A percentile compares a stretch with the other conserved stretches of the same genome.
phyloP scores from a whole-genome alignment of 2,797 vertebrate species.

The Sebastes vulpes region DNA sequence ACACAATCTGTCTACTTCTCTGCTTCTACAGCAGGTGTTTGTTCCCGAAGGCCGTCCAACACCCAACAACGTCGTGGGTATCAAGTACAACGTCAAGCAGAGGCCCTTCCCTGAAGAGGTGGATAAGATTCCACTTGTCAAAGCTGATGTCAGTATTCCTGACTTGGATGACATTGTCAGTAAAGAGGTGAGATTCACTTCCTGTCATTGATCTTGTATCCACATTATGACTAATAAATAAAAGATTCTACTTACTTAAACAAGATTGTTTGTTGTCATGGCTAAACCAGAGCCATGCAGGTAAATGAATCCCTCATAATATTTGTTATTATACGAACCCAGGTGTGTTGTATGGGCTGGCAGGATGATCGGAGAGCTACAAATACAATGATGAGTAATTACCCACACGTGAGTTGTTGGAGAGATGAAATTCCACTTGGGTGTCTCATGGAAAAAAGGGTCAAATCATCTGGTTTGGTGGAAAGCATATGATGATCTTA shows the following conservation, averaged over 20 bases:
- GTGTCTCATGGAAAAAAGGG: slow-evolving; percentile 31
- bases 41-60: slow-evolving; percentile 91
- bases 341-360: slow-evolving; percentile 78
- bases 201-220: not conserved
- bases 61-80: slow-evolving; percentile 91
- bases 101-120: slow-evolving; percentile 97
- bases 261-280: not conserved
- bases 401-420: slow-evolving; percentile 70
- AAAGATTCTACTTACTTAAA: not conserved
- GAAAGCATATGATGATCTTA: not conserved
- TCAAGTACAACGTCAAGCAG: slow-evolving; percentile 94
- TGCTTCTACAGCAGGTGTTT: slow-evolving; percentile 88
- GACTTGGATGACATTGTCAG: slow-evolving; percentile 97
- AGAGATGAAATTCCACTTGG: slow-evolving; percentile 28
- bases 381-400: slow-evolving; percentile 62
- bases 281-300: not conserved
- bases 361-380: slow-evolving; percentile 63
- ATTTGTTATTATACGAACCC: slow-evolving; percentile 61
- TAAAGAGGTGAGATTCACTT: slow-evolving; percentile 89
- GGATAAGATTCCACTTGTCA: slow-evolving; percentile 97
- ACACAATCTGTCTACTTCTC: not conserved
- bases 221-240: not conserved
- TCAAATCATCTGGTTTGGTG: slow-evolving; percentile 41
- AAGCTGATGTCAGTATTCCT: slow-evolving; percentile 96
- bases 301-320: slow-evolving; percentile 7